phyloP scores from a whole-genome alignment of 2,888 invertebrate genomes.

The Podotricha telesiphe region DNA sequence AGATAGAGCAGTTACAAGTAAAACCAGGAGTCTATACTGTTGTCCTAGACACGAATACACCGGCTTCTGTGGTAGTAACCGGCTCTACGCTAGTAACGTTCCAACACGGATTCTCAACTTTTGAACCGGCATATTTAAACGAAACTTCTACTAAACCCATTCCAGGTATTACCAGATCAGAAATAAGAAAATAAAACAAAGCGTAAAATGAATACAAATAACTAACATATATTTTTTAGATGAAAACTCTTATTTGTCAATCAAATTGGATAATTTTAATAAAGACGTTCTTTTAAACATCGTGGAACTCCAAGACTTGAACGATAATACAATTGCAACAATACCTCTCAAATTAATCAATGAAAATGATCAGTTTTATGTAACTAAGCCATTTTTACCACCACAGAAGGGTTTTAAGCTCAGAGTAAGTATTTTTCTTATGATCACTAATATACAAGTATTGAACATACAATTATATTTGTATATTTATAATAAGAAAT shows the following conservation, averaged over 20 bases:
- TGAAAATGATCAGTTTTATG: slow-evolving; percentile 53
- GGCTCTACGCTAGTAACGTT: slow-evolving; percentile 55
- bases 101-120: slow-evolving; percentile 57
- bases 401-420: slow-evolving; percentile 58
- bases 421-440: slow-evolving; percentile 45
- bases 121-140: slow-evolving; percentile 50
- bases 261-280: slow-evolving; percentile 51
- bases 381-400: slow-evolving; percentile 49
- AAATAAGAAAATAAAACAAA: background rate
- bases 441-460: background rate
- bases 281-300: slow-evolving; percentile 49
- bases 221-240: background rate
- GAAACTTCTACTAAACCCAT: slow-evolving; percentile 57
- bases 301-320: slow-evolving; percentile 52
- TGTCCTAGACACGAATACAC: slow-evolving; percentile 49
- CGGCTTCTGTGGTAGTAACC: slow-evolving; percentile 50
- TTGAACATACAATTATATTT: too few species aligned
- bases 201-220: background rate
- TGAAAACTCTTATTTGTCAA: slow-evolving; percentile 47
- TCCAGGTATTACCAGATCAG: slow-evolving; percentile 50
- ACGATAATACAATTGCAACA: slow-evolving; percentile 48
- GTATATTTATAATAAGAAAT: too few species aligned
- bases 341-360: slow-evolving; percentile 49
- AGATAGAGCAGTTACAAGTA: slow-evolving; percentile 53
- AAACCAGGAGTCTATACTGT: slow-evolving; percentile 52